Evolutionary conservation across 2,113 vertebrate species (phyloP).

Genomic region (Tretioscincus oriximinensis): DNA sequence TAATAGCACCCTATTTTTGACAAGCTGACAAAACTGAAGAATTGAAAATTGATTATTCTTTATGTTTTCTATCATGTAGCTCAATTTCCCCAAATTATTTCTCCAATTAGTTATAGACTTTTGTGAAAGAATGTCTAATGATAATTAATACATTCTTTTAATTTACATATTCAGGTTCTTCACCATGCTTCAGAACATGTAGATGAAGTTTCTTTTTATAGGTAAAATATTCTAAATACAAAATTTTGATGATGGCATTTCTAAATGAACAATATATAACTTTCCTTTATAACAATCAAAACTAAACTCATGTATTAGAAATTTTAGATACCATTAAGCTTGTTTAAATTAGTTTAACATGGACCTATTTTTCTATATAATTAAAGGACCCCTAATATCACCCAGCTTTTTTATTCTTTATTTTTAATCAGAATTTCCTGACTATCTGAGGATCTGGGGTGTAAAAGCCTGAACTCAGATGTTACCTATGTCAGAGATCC

Average conservation of each 20-base stretch:
- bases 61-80: constrained; percentile 68
- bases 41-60: constrained; percentile 75
- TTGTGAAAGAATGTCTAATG: constrained; percentile 76
- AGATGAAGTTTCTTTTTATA: constrained; percentile 17
- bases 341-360: background rate
- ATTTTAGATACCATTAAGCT: background rate
- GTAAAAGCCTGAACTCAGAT: background rate
- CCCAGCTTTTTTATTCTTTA: background rate
- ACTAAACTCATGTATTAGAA: background rate
- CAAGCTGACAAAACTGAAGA: constrained; percentile 70
- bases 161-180: constrained; percentile 68
- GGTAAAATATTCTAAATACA: background rate
- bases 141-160: constrained; percentile 68
- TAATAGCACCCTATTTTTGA: constrained; percentile 65
- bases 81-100: constrained; percentile 74
- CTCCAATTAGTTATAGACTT: constrained; percentile 71
- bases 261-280: background rate
- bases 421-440: background rate
- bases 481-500: background rate
- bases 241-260: background rate
- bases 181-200: constrained; percentile 47
- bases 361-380: background rate
- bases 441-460: background rate
- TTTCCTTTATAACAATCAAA: background rate
- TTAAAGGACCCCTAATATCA: background rate